phyloP scores from a whole-genome alignment of 2,113 vertebrate genomes.

The Otus sunia region DNA sequence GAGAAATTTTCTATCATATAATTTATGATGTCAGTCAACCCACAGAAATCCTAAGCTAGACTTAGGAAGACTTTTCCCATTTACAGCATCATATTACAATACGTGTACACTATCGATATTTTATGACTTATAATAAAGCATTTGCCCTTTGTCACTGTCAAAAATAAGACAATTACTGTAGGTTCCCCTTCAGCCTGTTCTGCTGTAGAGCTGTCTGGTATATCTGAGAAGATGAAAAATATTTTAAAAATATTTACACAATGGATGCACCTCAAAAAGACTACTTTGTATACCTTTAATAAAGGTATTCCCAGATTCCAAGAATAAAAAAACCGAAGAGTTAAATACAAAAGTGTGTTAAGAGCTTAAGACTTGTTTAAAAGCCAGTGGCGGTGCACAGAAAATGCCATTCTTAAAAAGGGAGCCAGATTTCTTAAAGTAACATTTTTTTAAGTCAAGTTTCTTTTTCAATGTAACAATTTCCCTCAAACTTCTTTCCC shows the following conservation, averaged over 20 bases:
- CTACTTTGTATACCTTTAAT: not conserved
- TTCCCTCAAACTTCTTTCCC: not conserved
- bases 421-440: not conserved
- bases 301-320: not conserved
- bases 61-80: not conserved
- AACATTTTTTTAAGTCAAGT: not conserved
- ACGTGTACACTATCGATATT: not conserved
- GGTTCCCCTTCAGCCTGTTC: not conserved
- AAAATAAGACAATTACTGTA: not conserved
- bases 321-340: not conserved
- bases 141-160: constrained; percentile 23
- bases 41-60: not conserved
- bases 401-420: not conserved
- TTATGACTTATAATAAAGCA: not conserved
- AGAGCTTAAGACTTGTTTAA: constrained; percentile 12
- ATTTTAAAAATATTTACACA: not conserved
- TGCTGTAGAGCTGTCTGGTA: not conserved
- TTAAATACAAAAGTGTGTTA: not conserved
- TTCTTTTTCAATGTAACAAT: not conserved
- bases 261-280: not conserved
- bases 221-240: not conserved
- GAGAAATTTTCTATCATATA: not conserved
- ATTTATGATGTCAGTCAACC: not conserved
- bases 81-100: not conserved
- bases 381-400: not conserved